These are phyloP conservation scores for Liolophura sinensis DNA, from an alignment of 1,140 invertebrate genomes.

Conservation along the genomic window DNA sequence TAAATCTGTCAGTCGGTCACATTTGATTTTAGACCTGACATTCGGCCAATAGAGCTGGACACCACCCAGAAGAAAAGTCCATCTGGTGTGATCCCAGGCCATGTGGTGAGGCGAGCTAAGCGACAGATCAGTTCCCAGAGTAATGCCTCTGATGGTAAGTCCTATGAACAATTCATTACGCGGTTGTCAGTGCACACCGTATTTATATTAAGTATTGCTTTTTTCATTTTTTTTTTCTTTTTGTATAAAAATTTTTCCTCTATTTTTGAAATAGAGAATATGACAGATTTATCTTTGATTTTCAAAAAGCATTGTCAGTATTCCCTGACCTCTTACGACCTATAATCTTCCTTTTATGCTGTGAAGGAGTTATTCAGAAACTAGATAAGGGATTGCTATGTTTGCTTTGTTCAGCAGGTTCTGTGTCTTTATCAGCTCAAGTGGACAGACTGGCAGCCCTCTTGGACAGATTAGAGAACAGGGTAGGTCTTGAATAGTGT, in stretches of 20 bases:
- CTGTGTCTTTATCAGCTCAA: constrained; percentile 25
- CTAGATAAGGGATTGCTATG: neutral
- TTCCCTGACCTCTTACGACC: too few species aligned
- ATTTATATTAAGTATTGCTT: neutral
- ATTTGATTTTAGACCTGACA: constrained; percentile 2
- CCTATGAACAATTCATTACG: neutral
- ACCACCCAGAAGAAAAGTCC: constrained; percentile 17
- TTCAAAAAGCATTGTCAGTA: too few species aligned
- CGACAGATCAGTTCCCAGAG: constrained; percentile 34
- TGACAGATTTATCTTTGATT: too few species aligned
- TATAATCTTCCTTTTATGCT: too few species aligned
- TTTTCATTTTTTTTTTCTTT: neutral
- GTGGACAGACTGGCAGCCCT: constrained; percentile 33
- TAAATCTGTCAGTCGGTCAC: too few species aligned
- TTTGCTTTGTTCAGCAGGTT: neutral
- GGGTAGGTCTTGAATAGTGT: constrained; percentile 24
- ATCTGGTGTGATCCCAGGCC: constrained; percentile 35
- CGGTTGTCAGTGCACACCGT: neutral
- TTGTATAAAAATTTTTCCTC: neutral
- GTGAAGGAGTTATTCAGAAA: too few species aligned
- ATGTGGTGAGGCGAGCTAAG: constrained; percentile 37
- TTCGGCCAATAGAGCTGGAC: constrained; percentile 3
- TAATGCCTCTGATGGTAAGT: constrained; percentile 20
- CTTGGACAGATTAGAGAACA: constrained; percentile 37
- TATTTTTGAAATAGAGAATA: too few species aligned